Evolutionary conservation across 2,797 vertebrate genomes (phyloP).

Genomic region (Eulemur coronatus): DNA sequence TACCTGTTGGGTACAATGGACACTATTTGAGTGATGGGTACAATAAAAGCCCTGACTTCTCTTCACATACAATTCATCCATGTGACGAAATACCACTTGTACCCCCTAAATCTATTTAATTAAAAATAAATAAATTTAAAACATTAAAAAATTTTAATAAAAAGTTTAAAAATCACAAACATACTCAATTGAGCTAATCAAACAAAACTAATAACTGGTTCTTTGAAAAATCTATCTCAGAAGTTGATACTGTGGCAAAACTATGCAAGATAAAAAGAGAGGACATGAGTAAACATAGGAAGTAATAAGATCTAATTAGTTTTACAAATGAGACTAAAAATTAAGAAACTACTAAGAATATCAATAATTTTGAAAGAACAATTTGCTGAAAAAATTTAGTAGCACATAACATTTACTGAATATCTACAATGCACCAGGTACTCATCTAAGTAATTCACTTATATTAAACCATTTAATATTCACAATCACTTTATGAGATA

Average conservation of each 20-base stretch:
- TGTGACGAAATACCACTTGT: background rate
- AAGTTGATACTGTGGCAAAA: background rate
- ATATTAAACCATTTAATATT: background rate
- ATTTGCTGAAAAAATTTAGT: background rate
- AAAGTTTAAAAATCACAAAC: background rate
- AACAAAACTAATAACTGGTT: background rate
- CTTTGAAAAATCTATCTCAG: background rate
- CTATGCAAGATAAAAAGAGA: background rate
- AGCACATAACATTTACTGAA: background rate
- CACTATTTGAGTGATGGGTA: background rate
- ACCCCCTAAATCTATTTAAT: background rate
- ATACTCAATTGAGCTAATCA: background rate
- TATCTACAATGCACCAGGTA: background rate
- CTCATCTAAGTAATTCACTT: background rate
- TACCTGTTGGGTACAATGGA: background rate
- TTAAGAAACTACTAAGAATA: background rate
- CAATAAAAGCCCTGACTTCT: background rate
- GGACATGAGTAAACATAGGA: background rate
- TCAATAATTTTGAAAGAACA: constrained; percentile 7
- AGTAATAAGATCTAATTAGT: background rate
- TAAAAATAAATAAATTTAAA: background rate
- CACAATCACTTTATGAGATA: background rate
- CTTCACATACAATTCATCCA: background rate
- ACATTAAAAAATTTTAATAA: background rate
- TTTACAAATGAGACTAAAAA: constrained; percentile 15